Percentiles rank a stretch among this genome's conserved stretches.
phyloP scores from a whole-genome alignment of 2,113 vertebrate genomes.

The Calyptomena viridis region DNA sequence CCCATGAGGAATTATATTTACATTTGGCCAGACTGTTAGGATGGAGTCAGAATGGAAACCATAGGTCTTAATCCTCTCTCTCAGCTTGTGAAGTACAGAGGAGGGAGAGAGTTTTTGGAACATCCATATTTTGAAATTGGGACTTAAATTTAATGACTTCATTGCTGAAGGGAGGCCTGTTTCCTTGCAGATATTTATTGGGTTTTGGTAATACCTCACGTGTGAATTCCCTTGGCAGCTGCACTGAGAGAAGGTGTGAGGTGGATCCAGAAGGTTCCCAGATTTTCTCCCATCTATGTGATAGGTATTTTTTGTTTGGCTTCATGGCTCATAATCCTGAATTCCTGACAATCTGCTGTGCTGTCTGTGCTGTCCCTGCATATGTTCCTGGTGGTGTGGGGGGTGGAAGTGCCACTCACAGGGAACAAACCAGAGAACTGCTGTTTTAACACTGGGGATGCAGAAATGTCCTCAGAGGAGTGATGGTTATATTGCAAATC shows the following conservation, averaged over 20 bases:
- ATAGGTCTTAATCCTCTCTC: not conserved
- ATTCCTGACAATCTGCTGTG: not conserved
- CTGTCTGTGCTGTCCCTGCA: not conserved
- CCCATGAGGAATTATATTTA: not conserved
- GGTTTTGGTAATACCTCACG: not conserved
- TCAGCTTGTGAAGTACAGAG: not conserved
- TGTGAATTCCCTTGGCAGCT: not conserved
- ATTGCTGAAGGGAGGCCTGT: not conserved
- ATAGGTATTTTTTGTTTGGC: not conserved
- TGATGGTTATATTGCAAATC: not conserved
- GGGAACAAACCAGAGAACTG: not conserved
- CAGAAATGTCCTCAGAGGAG: not conserved
- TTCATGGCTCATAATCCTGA: not conserved
- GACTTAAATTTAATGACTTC: not conserved
- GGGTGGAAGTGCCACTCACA: not conserved
- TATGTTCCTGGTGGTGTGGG: fast-evolving
- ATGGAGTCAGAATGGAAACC: not conserved
- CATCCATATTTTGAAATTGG: not conserved
- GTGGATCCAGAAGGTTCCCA: not conserved
- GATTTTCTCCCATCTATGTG: not conserved
- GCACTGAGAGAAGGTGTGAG: not conserved
- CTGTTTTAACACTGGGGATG: fast-evolving
- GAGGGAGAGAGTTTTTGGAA: not conserved
- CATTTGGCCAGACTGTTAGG: not conserved
- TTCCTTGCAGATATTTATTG: not conserved